Evolutionary conservation across 2,113 vertebrate genomes (phyloP), one percentile per base, ranked within the genome.

Genomic region (Cyprinodon variegatus): DNA sequence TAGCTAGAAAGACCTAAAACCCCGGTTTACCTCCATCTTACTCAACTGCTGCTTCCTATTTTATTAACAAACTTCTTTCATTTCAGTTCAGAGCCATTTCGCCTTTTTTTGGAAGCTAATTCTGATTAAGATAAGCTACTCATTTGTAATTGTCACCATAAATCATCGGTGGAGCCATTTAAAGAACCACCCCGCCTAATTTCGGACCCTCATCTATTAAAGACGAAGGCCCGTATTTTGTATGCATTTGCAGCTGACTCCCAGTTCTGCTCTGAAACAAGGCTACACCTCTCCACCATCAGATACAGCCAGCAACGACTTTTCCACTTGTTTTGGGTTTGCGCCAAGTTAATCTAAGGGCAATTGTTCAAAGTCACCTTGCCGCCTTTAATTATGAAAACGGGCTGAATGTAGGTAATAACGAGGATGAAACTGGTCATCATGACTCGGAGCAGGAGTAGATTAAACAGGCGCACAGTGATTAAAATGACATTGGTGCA

Each of bases 111-210:
- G 72, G 77, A 67, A 76, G 73, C 77, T 88, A 83, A 90, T 83
- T 91, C 84, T 80, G 85, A 86, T 89, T 83, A 86, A 86, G 68
- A 86, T 89, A 84, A 37, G 72, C 37, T 62, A 20, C 65, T 68
- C 79, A 84, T 92, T 87, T 86, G 74, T 90, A 88, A 83, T 84
- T 80, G 84, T 76, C 87, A 68, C 73, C 81, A 84, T 92, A 83
- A 87, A 88, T 92, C 89, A 89, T 70, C 0, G 20, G 61, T 36
- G n/a, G 74, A 86, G 83, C 86, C 90, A 88, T 89, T 90, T 89
- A 90, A 80, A 82, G 87, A 86, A 50, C 63, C 60, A 59, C 70
- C 65, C 6, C 13, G 22, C 71, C 86, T 85, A 82, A 14, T 86
- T 83, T 67, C 1, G 0, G 15, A 2, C 76, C 50, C 62, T 83